Evolutionary conservation across 1,140 invertebrate species (phyloP).

Genomic region (Pomacea maculata): DNA sequence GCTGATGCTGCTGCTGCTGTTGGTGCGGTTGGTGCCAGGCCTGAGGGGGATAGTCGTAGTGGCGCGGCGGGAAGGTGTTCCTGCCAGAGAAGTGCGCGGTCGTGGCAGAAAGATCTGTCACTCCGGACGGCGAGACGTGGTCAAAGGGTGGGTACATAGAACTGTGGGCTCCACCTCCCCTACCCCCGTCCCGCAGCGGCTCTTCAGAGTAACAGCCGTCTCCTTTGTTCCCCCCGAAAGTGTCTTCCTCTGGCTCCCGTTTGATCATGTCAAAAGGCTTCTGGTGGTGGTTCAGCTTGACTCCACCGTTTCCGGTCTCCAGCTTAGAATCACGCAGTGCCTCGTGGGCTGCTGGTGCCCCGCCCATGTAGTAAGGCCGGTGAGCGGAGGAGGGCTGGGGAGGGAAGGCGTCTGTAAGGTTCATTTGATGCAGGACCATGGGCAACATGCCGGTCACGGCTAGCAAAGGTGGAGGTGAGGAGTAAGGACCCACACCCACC

Average conservation of each 20-base stretch:
- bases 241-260: conserved; percentile 16
- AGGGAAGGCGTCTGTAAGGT: conserved; percentile 16
- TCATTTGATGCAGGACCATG: conserved; percentile 16
- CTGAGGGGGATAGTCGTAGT: background rate
- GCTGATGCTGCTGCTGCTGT: background rate
- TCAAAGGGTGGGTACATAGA: background rate
- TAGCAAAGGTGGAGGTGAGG: conserved; percentile 34
- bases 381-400: background rate
- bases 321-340: background rate
- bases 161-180: background rate
- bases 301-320: background rate
- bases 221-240: background rate
- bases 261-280: conserved; percentile 6
- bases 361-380: conserved; percentile 25
- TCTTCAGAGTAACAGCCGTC: background rate
- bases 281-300: background rate
- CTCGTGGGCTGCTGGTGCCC: background rate
- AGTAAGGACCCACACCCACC: conserved; percentile 14
- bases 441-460: conserved; percentile 27
- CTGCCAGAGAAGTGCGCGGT: background rate
- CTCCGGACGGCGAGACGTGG: background rate
- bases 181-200: background rate
- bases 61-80: conserved; percentile 5
- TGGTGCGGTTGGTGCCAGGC: background rate
- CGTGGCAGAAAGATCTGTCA: background rate